Conservation (phyloP, 2,797 vertebrate species). For the Fringilla coelebs region DNA sequence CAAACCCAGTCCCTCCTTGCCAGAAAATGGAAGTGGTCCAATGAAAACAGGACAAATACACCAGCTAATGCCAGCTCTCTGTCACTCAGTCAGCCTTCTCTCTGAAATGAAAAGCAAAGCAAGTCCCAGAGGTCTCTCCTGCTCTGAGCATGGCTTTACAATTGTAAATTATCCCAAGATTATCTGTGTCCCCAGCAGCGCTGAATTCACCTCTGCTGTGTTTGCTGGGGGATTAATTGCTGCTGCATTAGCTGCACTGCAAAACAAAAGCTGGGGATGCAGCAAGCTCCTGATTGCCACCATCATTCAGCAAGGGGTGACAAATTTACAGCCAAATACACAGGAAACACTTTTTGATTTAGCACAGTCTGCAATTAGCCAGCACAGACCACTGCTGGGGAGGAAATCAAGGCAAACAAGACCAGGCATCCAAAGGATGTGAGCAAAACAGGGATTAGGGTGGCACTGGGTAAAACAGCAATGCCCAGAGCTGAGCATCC, state of each 20-base stretch:
- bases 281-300: slow-evolving; percentile 13
- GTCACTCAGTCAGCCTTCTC: not conserved
- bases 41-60: slow-evolving; percentile 13
- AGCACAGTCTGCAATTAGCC: not conserved
- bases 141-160: not conserved
- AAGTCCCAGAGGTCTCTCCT: not conserved
- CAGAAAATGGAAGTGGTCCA: not conserved
- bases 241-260: not conserved
- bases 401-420: not conserved
- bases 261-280: not conserved
- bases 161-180: slow-evolving; percentile 52
- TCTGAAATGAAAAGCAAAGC: not conserved
- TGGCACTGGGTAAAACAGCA: not conserved
- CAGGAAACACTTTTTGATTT: not conserved
- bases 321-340: slow-evolving; percentile 21
- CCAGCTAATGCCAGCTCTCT: not conserved
- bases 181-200: not conserved
- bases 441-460: not conserved
- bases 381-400: not conserved
- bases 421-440: not conserved
- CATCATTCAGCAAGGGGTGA: not conserved
- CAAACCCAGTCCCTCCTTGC: not conserved
- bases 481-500: not conserved
- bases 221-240: slow-evolving; percentile 19
- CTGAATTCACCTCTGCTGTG: not conserved